phyloP scores from a whole-genome alignment of 2,797 vertebrate genomes.

The Lycodopsis pacificus region DNA sequence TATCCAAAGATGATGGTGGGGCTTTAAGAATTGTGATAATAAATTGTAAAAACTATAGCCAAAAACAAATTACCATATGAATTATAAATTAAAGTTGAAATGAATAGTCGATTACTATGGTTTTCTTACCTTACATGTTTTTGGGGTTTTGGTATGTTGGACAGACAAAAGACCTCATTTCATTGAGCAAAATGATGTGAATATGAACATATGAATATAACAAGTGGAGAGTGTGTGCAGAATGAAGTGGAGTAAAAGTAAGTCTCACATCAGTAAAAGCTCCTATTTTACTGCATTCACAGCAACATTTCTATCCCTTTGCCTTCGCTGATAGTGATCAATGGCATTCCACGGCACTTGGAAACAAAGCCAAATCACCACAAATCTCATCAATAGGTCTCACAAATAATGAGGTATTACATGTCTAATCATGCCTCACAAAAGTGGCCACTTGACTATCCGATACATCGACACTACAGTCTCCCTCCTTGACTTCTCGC shows the following conservation, averaged over 20 bases:
- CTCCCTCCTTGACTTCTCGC: background rate
- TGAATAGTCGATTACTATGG: background rate
- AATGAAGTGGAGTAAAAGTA: background rate
- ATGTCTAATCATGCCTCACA: slow-evolving; percentile 51
- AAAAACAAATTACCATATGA: background rate
- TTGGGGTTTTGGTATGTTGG: no score
- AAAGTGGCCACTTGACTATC: slow-evolving; percentile 28
- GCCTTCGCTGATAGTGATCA: slow-evolving; percentile 18
- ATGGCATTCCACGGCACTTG: slow-evolving; percentile 12
- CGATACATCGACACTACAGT: slow-evolving; percentile 40
- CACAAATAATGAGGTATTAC: slow-evolving; percentile 36
- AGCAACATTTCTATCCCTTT: slow-evolving; percentile 9
- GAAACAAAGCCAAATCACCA: slow-evolving; percentile 35
- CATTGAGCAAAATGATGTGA: no score
- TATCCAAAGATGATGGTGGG: background rate
- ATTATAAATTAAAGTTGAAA: background rate
- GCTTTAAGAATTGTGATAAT: background rate
- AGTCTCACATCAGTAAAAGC: background rate
- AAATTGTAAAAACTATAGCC: background rate
- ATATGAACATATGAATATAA: background rate
- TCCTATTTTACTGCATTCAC: background rate
- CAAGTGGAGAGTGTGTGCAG: no score
- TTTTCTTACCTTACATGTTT: background rate
- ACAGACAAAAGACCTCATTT: no score
- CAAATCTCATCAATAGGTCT: slow-evolving; percentile 47